Evolutionary conservation across 1,140 invertebrate genomes (phyloP).

Genomic region (Mizuhopecten yessoensis): DNA sequence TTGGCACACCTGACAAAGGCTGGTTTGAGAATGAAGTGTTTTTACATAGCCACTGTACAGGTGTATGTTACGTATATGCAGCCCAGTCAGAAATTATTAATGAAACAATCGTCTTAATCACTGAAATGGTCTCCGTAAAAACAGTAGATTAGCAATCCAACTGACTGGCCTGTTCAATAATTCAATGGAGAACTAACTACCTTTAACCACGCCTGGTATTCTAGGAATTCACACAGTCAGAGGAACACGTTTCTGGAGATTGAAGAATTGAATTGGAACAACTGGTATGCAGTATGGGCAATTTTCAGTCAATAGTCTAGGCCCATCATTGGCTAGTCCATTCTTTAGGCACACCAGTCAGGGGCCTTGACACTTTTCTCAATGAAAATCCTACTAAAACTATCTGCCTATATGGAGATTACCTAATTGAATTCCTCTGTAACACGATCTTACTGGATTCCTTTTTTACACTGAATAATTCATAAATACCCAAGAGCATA

Average conservation of each 20-base stretch:
- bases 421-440: neutral
- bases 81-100: neutral
- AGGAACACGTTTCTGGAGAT: neutral
- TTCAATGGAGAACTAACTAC: neutral
- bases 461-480: constrained; percentile 39
- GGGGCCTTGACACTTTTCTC: neutral
- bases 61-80: neutral
- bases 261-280: neutral
- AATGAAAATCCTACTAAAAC: neutral
- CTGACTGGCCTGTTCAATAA: constrained; percentile 36
- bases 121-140: neutral
- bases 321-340: neutral
- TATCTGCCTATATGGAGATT: neutral
- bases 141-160: neutral
- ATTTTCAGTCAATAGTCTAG: neutral
- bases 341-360: neutral
- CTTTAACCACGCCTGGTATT: neutral
- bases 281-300: neutral
- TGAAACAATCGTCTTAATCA: constrained; percentile 25
- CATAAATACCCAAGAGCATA: constrained; percentile 19
- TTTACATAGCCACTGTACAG: neutral
- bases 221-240: neutral
- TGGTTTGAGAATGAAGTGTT: neutral
- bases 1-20: neutral
- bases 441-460: neutral